Evolutionary conservation across 2,113 vertebrate genomes (phyloP), one percentile per base, ranked within the genome.

Genomic region (Tragelaphus buxtoni): DNA sequence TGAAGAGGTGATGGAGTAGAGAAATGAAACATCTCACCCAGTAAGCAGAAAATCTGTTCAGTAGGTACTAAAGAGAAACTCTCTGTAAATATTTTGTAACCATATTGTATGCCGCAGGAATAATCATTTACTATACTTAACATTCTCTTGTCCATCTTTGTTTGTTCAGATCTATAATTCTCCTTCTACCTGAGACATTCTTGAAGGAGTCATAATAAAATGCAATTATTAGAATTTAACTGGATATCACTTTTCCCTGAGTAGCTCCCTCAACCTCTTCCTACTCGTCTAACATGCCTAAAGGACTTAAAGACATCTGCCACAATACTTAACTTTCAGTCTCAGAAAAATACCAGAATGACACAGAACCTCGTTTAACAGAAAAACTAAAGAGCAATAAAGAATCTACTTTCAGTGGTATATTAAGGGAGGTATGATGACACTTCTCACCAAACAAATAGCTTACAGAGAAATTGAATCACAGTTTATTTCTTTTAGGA

Each of bases 401-500:
- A 83, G 10, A 74, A 76, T 92, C n/a, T 18, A 39, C 61, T 94
- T 88, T 39, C 9, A 47, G 18, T 61, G 7, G 7, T 24, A 45
- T 61, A 74, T 79, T 85, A 90, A 88, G 1, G 16, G 76, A 94
- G 3, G 20, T 17, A 74, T 35, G 16, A 65, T 65, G 12, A 7
- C 8, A 93, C 17, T 88, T 95, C 6, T 4, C 30, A 92, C 16
- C 12, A 69, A 91, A 87, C 45, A 85, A 90, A 95, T 65, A 88
- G 79, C 51, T 95, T 88, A 69, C 20, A 81, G 4, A 87, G 20
- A 42, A 90, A 96, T 17, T 90, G 28, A 94, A 18, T 85, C 84
- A 53, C 12, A 26, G 5, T 80, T 92, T 96, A 74, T 92, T 94
- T 96, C 47, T 95, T 90, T 91, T 58, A 81, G 53, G 42, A 96